Evolutionary conservation across 2,113 vertebrate genomes (phyloP).

Genomic region (Gasterosteus aculeatus): DNA sequence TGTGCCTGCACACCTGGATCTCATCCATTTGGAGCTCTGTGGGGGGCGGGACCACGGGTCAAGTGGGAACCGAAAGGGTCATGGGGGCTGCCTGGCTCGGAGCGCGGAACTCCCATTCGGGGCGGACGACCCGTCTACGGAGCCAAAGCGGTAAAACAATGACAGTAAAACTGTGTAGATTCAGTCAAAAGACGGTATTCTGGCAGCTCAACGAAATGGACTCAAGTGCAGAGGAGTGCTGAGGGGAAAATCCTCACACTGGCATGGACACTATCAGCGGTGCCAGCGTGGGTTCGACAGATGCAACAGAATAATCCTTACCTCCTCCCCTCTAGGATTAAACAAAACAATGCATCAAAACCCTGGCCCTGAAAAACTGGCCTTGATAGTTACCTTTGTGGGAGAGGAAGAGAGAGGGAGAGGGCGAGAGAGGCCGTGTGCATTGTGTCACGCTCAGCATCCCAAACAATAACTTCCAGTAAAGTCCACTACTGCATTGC

Average conservation of each 20-base stretch:
- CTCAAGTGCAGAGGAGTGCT: slow-evolving; percentile 47
- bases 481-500: slow-evolving; percentile 36
- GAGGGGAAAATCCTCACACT: slow-evolving; percentile 58
- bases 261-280: slow-evolving; percentile 64
- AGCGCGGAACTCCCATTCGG: slow-evolving; percentile 35
- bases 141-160: slow-evolving; percentile 60
- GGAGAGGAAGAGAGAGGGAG: slow-evolving; percentile 33
- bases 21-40: slow-evolving; percentile 41
- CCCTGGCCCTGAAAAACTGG: slow-evolving; percentile 44
- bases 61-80: slow-evolving; percentile 51
- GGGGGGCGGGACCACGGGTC: slow-evolving; percentile 42
- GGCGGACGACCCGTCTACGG: slow-evolving; percentile 24
- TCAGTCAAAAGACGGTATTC: slow-evolving; percentile 60
- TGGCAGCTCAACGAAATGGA: slow-evolving; percentile 59
- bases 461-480: slow-evolving; percentile 35
- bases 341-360: slow-evolving; percentile 71
- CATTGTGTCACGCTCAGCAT: slow-evolving; percentile 38
- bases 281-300: slow-evolving; percentile 69
- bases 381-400: slow-evolving; percentile 56
- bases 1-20: slow-evolving; percentile 56
- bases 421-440: slow-evolving; percentile 31
- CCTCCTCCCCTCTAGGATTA: slow-evolving; percentile 63
- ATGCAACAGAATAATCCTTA: slow-evolving; percentile 76
- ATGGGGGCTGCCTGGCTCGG: slow-evolving; percentile 18
- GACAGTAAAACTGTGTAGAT: slow-evolving; percentile 65